Evolutionary conservation across 2,888 invertebrate genomes (phyloP).

Genomic region (Hydriomena furcata): DNA sequence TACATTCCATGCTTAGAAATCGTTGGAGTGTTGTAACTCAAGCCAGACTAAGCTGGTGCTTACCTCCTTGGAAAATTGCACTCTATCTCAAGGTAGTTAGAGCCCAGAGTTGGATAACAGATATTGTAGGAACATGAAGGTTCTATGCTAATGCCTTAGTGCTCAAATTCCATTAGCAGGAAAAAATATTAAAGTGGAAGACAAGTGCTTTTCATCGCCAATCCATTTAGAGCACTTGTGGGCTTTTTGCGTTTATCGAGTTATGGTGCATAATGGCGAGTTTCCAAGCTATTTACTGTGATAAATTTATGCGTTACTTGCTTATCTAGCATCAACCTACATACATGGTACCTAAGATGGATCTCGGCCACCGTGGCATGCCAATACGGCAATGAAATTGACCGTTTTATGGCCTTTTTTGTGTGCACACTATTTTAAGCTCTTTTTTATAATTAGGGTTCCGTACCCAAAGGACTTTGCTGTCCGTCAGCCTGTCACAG

Average conservation of each 20-base stretch:
- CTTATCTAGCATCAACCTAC: too few relatives aligned
- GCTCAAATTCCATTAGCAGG: conserved; percentile 9
- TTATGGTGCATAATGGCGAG: conserved; percentile 11
- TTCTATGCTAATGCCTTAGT: conserved; percentile 6
- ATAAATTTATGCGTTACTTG: neutral
- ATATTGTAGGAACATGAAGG: neutral
- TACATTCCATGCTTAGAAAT: conserved; percentile 11
- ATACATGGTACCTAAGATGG: too few relatives aligned
- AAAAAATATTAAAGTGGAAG: conserved; percentile 1
- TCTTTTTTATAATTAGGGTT: too few relatives aligned
- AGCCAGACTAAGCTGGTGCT: neutral
- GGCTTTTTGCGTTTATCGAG: conserved; percentile 21
- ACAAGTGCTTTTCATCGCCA: conserved; percentile 17
- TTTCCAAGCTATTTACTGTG: conserved; percentile 1
- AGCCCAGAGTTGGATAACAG: neutral
- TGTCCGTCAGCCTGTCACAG: too few relatives aligned
- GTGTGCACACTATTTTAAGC: too few relatives aligned
- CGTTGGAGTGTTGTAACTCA: neutral
- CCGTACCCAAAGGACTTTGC: too few relatives aligned
- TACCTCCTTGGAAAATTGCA: neutral
- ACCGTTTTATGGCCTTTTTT: too few relatives aligned
- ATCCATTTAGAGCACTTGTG: conserved; percentile 28
- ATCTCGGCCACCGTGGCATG: too few relatives aligned
- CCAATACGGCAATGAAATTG: neutral
- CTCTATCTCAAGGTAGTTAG: neutral